Evolutionary conservation across 2,888 invertebrate genomes (phyloP), one percentile per base, ranked within the genome.

Genomic region (Torymus auratus): DNA sequence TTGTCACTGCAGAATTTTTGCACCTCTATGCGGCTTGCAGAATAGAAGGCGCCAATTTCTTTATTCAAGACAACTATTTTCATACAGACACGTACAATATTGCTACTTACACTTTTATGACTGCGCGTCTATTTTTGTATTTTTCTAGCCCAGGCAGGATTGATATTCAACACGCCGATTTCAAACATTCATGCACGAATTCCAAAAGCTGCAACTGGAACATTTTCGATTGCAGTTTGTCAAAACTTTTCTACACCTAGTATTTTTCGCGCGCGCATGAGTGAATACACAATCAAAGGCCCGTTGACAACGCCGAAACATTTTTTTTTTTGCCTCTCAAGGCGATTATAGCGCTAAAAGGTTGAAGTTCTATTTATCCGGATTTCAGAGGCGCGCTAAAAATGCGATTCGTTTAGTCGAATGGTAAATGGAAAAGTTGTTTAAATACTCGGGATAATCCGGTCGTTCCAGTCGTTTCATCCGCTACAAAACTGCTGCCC

Each of bases 81-180:
- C 2, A 41, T 56, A 11, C 41, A 10, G 7, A 41, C 53, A 69
- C n/a, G 68, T 28, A 41, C 28, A 56, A 56, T 58, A 58, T 41
- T 17, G 11, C 41, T 58, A 41, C 13, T 69, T 69, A 69, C 41
- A 70, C 17, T 56, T 70, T 70, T 50, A 70, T 50, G 15, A 50
- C 15, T 55, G 11, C 7, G 15, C 17, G 50, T 60, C 60, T 60
- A 60, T 70, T 60, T 41, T 60, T 41, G 41, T 41, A 41, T 41
- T 41, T 60, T 14, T 50, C 7, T 14, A 60, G 11, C 10, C 15
- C 23, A 10, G 1, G 11, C 60, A 70, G 13, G 3, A 60, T 60
- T 60, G 23, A 50, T 70, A 70, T 60, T 60, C 56, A 17, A 60
- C 56, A 11, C 15, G 15, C 41, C n/a, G 13, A 50, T 70, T 70